Evolutionary conservation across 2,888 invertebrate genomes (phyloP), one percentile per base, ranked within the genome.

Genomic region (Notodonta dromedarius): DNA sequence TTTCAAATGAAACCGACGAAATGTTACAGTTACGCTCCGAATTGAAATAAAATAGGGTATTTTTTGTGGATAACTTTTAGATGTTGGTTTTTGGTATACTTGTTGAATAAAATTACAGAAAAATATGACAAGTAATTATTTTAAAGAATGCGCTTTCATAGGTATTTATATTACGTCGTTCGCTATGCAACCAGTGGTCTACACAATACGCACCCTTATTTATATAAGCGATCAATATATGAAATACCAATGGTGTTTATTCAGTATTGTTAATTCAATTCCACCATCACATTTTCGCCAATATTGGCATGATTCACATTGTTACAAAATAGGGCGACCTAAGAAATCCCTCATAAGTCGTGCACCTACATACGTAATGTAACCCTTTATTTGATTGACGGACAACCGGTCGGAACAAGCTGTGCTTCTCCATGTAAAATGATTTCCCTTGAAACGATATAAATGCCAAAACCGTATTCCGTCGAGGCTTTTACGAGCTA

Each of bases 361-460:
- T 40, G 2, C 53, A 11, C n/a, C 56, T 65, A 59, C 55, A 60
- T 68, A 42, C 55, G 56, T 58, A 59, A 61, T 59, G 56, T 62
- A 63, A 64, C 63, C 74, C 65, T 62, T 61, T 63, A 56, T 76
- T 66, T 73, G 73, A 73, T 70, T 70, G 66, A 70, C 60, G 60
- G 60, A 63, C 62, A 60, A 56, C 67, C 59, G 63, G 61, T 58
- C 60, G 70, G 60, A 48, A 63, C 63, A 69, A 71, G 76, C 69
- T 67, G 69, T 68, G 65, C 67, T 69, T 74, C 70, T 71, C 66
- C 66, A 67, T 74, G 69, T 77, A 70, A 71, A 73, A 71, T 81
- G 78, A 82, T 80, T 80, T 79, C 77, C 78, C 81, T 70, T 65
- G 81, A 74, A 79, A 76, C 78, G 75, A 73, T 73, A 77, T 77